Evolutionary conservation across 2,113 vertebrate species (phyloP).

Genomic region (Diadophis punctatus): DNA sequence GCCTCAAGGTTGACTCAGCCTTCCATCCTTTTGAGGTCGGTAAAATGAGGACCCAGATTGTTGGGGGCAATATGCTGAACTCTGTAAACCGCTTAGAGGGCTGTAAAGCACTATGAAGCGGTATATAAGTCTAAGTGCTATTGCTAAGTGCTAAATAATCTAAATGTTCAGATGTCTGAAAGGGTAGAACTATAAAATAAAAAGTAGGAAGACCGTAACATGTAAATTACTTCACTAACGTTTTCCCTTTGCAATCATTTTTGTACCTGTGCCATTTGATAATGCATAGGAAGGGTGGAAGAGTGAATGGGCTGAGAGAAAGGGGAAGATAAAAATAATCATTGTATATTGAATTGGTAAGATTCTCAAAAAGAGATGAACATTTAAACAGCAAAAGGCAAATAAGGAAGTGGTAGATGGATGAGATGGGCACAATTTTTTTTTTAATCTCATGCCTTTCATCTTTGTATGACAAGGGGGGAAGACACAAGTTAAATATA

Average conservation of each 20-base stretch:
- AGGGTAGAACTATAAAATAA: constrained; percentile 6
- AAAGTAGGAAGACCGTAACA: neutral
- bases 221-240: neutral
- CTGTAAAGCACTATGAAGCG: no score
- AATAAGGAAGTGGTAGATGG: neutral
- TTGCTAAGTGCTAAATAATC: no score
- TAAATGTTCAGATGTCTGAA: constrained; percentile 12
- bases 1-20: no score
- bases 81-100: no score
- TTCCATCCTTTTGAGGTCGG: no score
- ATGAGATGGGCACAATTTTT: neutral
- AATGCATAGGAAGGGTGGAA: neutral
- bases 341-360: neutral
- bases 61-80: no score
- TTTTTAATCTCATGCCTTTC: neutral
- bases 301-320: neutral
- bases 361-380: neutral
- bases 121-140: no score
- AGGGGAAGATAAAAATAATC: neutral
- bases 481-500: no score
- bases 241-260: neutral
- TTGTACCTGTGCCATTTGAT: neutral
- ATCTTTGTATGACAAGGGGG: no score
- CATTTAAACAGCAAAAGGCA: neutral
- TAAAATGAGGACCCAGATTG: no score